Evolutionary conservation across 2,888 invertebrate genomes (phyloP).

Genomic region (Chymomyza caudatula): DNA sequence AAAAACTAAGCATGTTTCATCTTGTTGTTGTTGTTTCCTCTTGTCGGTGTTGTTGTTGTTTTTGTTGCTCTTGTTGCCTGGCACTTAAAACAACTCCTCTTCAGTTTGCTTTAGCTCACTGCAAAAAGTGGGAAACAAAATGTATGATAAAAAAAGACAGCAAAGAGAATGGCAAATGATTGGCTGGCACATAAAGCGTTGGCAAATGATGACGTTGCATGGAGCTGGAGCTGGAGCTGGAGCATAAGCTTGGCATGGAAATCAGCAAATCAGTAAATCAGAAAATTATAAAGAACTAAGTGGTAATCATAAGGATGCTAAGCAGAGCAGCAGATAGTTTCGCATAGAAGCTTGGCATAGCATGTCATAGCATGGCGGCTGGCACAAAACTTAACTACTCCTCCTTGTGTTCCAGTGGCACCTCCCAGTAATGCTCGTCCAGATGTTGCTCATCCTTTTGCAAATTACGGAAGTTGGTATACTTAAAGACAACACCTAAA

Average conservation of each 20-base stretch:
- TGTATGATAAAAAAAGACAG: slow-evolving; percentile 20
- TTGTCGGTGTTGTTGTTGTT: slow-evolving; percentile 3
- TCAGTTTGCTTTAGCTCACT: slow-evolving; percentile 48
- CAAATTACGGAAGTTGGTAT: slow-evolving; percentile 78
- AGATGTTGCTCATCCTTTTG: slow-evolving; percentile 81
- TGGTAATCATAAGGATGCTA: slow-evolving; percentile 11
- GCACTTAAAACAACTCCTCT: slow-evolving; percentile 41
- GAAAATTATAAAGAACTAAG: slow-evolving; percentile 10
- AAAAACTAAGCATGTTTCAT: slow-evolving; percentile 33
- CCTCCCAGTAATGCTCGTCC: slow-evolving; percentile 83
- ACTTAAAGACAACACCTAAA: slow-evolving; percentile 79
- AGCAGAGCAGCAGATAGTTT: slow-evolving; percentile 2
- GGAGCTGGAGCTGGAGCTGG: background rate
- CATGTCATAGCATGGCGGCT: slow-evolving; percentile 2
- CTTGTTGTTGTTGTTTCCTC: slow-evolving; percentile 11
- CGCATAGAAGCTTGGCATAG: background rate
- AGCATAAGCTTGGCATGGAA: background rate
- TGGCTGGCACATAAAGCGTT: slow-evolving; percentile 21
- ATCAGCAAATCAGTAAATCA: background rate
- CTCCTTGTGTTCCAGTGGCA: slow-evolving; percentile 79
- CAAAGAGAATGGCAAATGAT: slow-evolving; percentile 1
- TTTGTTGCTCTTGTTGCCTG: slow-evolving; percentile 2
- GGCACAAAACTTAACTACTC: slow-evolving; percentile 73
- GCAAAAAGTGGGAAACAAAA: slow-evolving; percentile 38
- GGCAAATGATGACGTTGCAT: background rate